These are phyloP conservation scores for Circaetus gallicus DNA, from an alignment of 2,113 vertebrate genomes.

Conservation along the genomic window DNA sequence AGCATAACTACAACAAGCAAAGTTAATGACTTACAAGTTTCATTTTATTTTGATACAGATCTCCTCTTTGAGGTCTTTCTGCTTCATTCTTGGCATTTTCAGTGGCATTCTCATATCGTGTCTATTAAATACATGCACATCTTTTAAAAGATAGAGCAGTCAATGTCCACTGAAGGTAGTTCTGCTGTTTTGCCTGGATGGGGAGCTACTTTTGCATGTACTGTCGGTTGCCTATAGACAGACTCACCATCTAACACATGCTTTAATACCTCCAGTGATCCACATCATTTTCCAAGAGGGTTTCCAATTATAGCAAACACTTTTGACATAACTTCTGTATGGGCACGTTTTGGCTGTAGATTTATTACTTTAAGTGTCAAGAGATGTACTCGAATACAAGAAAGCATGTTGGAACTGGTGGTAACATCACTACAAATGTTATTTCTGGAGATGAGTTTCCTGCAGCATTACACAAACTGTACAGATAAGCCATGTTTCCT, in stretches of 20 bases:
- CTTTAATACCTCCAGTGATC: background rate
- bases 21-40: background rate
- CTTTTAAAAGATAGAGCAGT: background rate
- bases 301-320: background rate
- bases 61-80: background rate
- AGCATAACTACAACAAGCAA: background rate
- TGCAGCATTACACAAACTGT: background rate
- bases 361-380: background rate
- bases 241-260: background rate
- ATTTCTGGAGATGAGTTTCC: background rate
- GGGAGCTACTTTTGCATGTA: background rate
- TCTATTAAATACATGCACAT: background rate
- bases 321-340: background rate
- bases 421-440: background rate
- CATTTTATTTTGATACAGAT: background rate
- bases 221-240: background rate
- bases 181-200: background rate
- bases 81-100: background rate
- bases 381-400: background rate
- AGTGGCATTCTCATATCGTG: accelerated
- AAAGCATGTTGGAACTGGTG: background rate
- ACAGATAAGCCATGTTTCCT: background rate
- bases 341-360: background rate
- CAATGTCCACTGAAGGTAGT: background rate
- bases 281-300: background rate